A percentile compares a stretch with the other conserved stretches of the same genome.
These are phyloP conservation scores for Aleiodes alternator DNA, from an alignment of 2,888 invertebrate genomes.

Conservation along the genomic window DNA sequence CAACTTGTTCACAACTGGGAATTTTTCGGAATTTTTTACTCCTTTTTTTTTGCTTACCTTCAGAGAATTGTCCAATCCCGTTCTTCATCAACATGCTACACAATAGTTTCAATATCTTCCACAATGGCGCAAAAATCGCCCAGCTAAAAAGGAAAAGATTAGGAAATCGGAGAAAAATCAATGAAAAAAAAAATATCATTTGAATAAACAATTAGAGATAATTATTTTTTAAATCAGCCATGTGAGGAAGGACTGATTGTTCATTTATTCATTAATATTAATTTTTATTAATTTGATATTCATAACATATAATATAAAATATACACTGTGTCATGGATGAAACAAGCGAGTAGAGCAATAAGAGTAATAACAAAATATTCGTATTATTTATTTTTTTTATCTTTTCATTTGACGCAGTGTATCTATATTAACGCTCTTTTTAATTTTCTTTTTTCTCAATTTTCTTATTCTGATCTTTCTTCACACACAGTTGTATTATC, in stretches of 20 bases:
- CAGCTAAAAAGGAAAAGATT: too few species aligned
- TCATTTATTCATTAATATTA: conserved; percentile 26
- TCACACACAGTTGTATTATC: conserved; percentile 20
- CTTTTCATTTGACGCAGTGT: conserved; percentile 42
- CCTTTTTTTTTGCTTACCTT: not conserved
- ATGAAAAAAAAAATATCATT: not conserved
- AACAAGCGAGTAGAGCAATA: conserved; percentile 74
- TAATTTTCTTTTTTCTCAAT: conserved; percentile 43
- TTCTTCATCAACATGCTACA: too few species aligned
- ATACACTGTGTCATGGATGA: conserved; percentile 76
- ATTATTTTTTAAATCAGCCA: not conserved
- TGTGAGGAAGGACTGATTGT: too few species aligned
- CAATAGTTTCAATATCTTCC: too few species aligned
- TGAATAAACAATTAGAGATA: not conserved
- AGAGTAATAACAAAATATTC: conserved; percentile 74
- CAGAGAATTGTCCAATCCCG: not conserved
- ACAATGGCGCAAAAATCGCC: too few species aligned
- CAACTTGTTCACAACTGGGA: too few species aligned
- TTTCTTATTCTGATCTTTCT: conserved; percentile 45
- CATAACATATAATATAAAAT: conserved; percentile 65
- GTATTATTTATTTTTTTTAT: conserved; percentile 63
- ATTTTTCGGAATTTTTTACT: not conserved
- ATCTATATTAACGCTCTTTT: conserved; percentile 37
- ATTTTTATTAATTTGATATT: conserved; percentile 31
- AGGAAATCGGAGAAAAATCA: too few species aligned